phyloP scores from a whole-genome alignment of 2,113 vertebrate species.

The Burhinus bistriatus region DNA sequence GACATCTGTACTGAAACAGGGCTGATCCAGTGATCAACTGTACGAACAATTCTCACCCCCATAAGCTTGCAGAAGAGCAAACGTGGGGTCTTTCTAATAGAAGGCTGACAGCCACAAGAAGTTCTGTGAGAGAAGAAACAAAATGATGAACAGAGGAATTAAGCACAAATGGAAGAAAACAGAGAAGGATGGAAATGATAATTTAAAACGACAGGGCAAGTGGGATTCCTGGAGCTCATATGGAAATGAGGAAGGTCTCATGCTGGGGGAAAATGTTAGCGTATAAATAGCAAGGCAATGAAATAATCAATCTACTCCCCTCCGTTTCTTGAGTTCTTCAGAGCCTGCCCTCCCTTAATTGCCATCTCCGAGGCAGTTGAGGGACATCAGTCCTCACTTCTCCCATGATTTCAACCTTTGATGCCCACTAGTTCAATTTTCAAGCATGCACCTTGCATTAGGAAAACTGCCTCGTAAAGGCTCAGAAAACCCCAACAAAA shows the following conservation, averaged over 20 bases:
- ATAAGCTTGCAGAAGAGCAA: background rate
- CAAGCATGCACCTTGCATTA: background rate
- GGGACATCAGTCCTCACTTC: background rate
- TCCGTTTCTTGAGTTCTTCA: background rate
- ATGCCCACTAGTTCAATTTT: background rate
- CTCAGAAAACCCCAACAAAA: background rate
- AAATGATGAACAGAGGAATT: slow-evolving; percentile 25
- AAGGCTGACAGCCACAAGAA: background rate
- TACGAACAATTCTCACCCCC: background rate
- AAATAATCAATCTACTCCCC: background rate
- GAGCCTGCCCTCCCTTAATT: background rate
- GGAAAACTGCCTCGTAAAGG: background rate
- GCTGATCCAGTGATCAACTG: background rate
- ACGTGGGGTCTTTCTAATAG: accelerated
- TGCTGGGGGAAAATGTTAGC: background rate
- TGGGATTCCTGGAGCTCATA: slow-evolving; percentile 19
- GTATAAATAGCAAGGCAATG: slow-evolving; percentile 4
- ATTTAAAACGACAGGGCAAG: slow-evolving; percentile 16
- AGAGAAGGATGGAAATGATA: background rate
- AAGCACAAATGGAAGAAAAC: slow-evolving; percentile 16
- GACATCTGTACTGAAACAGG: background rate
- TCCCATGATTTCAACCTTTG: background rate
- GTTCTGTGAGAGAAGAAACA: background rate
- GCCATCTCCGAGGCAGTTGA: background rate
- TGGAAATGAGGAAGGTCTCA: slow-evolving; percentile 36